A percentile compares a stretch with the other conserved stretches of the same genome.
phyloP scores from a whole-genome alignment of 37 sponge, comb jelly and placozoan species.

The Geodia barretti region DNA sequence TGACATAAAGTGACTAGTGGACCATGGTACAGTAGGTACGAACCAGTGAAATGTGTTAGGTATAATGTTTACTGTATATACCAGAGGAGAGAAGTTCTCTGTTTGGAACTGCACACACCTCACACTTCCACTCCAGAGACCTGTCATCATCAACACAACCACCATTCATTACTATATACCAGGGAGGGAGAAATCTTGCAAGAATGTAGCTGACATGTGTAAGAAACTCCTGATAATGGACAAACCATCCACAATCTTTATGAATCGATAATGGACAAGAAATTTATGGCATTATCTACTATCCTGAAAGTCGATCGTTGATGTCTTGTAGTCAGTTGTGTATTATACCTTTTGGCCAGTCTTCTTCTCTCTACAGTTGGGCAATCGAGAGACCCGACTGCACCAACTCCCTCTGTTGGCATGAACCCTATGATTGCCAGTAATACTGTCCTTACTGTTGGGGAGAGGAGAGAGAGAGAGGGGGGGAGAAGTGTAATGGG shows the following conservation, averaged over 20 bases:
- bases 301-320: no score
- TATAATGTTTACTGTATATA: no score
- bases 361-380: constrained; percentile 73
- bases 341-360: constrained; percentile 66
- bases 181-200: no score
- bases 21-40: no score
- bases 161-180: no score
- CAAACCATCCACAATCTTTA: no score
- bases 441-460: constrained; percentile 89
- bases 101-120: constrained; percentile 61
- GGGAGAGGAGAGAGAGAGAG: neutral
- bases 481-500: neutral
- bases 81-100: constrained; percentile 38
- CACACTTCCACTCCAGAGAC: constrained; percentile 76
- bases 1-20: no score
- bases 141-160: no score
- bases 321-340: neutral
- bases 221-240: no score
- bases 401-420: constrained; percentile 93
- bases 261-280: neutral
- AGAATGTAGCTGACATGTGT: no score
- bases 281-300: neutral
- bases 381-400: constrained; percentile 93
- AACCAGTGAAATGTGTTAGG: no score
- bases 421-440: constrained; percentile 97